A percentile compares a stretch with the other conserved stretches of the same genome.
Conservation (phyloP, 2,888 invertebrate species). For the Adineta ricciae region DNA sequence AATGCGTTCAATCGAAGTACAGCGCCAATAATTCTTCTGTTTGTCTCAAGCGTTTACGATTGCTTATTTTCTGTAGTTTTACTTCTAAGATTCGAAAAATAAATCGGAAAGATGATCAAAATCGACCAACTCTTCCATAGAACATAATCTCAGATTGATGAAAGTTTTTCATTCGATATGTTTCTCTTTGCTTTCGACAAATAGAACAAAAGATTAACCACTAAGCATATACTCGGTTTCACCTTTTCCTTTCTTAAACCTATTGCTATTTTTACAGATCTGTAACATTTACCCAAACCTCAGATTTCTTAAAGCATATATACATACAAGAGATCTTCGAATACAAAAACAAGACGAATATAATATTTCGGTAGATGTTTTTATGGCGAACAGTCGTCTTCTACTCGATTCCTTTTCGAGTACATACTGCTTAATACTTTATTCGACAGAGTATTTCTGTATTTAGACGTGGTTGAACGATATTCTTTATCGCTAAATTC, state of each 20-base stretch:
- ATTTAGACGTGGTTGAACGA: neutral
- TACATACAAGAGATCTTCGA: neutral
- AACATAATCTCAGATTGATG: neutral
- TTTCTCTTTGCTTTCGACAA: neutral
- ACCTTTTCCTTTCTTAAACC: neutral
- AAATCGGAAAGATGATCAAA: neutral
- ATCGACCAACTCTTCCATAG: too few relatives aligned
- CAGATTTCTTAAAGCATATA: neutral
- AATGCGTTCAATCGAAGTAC: neutral
- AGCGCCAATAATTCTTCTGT: neutral
- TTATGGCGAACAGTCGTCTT: neutral
- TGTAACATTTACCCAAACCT: neutral
- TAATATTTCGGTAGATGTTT: too few relatives aligned
- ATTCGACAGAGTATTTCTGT: neutral
- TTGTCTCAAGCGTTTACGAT: too few relatives aligned
- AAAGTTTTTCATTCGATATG: neutral
- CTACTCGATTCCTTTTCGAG: neutral
- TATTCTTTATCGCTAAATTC: neutral
- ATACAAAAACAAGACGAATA: neutral
- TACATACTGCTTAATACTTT: too few relatives aligned
- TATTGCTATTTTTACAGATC: neutral
- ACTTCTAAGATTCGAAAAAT: neutral
- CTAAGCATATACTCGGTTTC: neutral
- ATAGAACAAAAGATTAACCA: neutral
- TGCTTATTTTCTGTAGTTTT: neutral